These are phyloP conservation scores for Mystacides longicornis DNA, from an alignment of 2,888 invertebrate species.

Conservation along the genomic window DNA sequence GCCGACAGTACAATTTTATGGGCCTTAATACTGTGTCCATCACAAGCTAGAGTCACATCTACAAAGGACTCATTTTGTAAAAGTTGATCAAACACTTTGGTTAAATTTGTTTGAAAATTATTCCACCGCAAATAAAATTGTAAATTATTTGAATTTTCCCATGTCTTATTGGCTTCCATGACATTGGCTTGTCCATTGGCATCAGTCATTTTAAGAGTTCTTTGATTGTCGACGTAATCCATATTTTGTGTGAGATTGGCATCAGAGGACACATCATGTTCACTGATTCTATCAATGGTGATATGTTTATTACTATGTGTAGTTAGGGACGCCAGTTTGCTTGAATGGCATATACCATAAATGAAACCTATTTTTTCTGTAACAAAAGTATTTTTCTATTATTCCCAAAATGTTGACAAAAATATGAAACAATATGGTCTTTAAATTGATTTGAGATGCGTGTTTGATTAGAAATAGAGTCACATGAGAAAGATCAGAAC, in stretches of 20 bases:
- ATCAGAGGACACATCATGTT: slow-evolving; percentile 3
- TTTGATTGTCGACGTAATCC: not conserved
- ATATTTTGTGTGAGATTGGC: slow-evolving; percentile 1
- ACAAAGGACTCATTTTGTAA: slow-evolving; percentile 85
- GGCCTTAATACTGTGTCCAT: slow-evolving; percentile 83
- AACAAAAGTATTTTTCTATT: too few species aligned
- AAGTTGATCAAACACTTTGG: slow-evolving; percentile 83
- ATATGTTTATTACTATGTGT: slow-evolving; percentile 8
- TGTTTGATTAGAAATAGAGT: too few species aligned
- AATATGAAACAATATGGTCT: too few species aligned
- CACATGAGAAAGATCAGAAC: too few species aligned
- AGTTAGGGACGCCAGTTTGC: slow-evolving; percentile 15
- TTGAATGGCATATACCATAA: not conserved
- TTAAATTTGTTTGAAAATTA: slow-evolving; percentile 85
- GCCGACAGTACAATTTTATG: slow-evolving; percentile 92
- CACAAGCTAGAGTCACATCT: slow-evolving; percentile 87
- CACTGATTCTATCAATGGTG: too few species aligned
- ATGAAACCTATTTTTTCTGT: too few species aligned
- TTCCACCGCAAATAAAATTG: slow-evolving; percentile 91
- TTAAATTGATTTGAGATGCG: too few species aligned
- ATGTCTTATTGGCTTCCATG: not conserved
- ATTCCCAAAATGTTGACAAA: too few species aligned
- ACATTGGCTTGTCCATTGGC: not conserved
- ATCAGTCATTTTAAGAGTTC: not conserved
- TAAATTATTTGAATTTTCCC: slow-evolving; percentile 47